Evolutionary conservation across 2,113 vertebrate species (phyloP), one percentile per base, ranked within the genome.

Genomic region (Zootoca vivipara): DNA sequence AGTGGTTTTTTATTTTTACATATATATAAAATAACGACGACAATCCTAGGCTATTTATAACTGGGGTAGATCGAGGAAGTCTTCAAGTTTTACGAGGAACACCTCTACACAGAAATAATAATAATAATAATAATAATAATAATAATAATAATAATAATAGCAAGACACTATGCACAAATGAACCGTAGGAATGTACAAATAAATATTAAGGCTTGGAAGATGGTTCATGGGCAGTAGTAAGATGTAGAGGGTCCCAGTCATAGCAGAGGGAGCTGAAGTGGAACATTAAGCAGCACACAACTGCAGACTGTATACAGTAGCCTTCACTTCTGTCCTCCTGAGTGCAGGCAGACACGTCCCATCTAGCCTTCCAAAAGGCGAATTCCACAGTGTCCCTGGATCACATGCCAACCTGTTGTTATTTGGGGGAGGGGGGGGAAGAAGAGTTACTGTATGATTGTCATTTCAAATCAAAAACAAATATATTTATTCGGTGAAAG

Each of bases 61-160:
- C 90, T 46, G 85, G 93, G 90, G 91, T 96, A 95, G 0, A 4
- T 93, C 79, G 93, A 93, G 35, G 91, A 94, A 94, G 90, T 95
- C 91, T 97, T 97, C 96, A 97, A 97, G 96, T 97, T 96, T 97
- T 92, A 95, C 84, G 93, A 95, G 92, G 81, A 83, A 84, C 89
- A 90, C 94, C 82, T 90, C 93, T 96, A 95, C 65, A 93, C 78
- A 95, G 88, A 93, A 77, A 91, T 94, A 92, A 15, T 62, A 16
- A 62, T 62, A 58, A 58, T 58, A 82, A 33, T 35, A 73, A 73
- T 20, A 16, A 52, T 62, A 62, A 62, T 62, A 83, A 35, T 62
- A 58, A 58, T 58, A 82, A 33, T 35, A 73, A 73, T 20, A 16
- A 52, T 62, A 62, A 62, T 62, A 83, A 35, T 35, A 73, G 35